A percentile compares a stretch with the other conserved stretches of the same genome.
phyloP scores from a whole-genome alignment of 2,113 vertebrate species.

The Calidris pugnax region DNA sequence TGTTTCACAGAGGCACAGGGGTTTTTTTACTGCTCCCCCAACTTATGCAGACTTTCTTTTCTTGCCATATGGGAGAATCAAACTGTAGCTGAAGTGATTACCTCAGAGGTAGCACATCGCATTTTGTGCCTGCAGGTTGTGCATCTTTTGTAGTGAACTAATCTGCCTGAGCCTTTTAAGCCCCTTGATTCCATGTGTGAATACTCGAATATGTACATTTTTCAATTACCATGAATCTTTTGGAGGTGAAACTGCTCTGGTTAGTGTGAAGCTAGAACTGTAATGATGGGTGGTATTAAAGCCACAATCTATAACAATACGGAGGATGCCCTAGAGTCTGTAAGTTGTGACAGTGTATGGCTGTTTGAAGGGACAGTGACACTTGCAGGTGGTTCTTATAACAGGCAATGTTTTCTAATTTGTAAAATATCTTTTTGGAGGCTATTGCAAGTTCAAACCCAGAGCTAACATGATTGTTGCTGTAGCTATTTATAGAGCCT shows the following conservation, averaged over 20 bases:
- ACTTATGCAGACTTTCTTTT: not conserved
- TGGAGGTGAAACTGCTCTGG: not conserved
- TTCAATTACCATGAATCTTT: not conserved
- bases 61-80: not conserved
- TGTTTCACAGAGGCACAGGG: not conserved
- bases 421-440: not conserved
- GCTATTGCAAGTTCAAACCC: not conserved
- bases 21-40: not conserved
- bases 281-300: not conserved
- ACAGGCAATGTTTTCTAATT: not conserved
- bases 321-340: not conserved
- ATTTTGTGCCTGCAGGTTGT: not conserved
- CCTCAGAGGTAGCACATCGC: not conserved
- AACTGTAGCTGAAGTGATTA: not conserved
- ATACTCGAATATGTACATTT: not conserved
- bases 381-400: not conserved
- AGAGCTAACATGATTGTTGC: rapidly evolving
- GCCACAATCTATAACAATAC: rapidly evolving
- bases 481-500: conserved; percentile 10
- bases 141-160: not conserved
- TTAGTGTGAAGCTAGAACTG: not conserved
- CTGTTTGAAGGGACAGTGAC: not conserved
- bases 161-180: not conserved
- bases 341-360: not conserved
- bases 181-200: not conserved